Conservation (phyloP, 2,888 invertebrate genomes). For the Reticulitermes lucifugus region DNA sequence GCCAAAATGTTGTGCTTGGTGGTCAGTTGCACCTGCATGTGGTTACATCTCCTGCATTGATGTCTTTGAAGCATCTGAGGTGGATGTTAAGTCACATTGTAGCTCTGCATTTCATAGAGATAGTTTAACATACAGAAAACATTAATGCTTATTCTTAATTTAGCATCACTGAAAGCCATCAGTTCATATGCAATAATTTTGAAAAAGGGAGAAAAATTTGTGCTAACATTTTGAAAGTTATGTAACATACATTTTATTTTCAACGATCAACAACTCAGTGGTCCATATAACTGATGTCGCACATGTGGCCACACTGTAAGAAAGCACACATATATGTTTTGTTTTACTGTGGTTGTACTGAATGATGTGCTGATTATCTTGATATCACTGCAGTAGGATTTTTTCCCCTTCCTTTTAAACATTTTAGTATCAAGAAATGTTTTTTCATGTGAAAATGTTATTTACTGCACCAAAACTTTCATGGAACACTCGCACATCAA, state of each 20-base stretch:
- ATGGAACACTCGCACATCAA: no score
- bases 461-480: no score
- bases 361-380: background rate
- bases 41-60: conserved; percentile 4
- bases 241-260: no score
- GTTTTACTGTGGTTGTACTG: background rate
- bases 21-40: conserved; percentile 20
- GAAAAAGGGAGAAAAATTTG: no score
- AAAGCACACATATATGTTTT: background rate
- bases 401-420: no score
- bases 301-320: no score
- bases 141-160: background rate
- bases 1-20: background rate
- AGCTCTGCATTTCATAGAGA: background rate
- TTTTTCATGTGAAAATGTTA: no score
- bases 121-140: background rate
- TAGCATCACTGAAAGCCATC: background rate
- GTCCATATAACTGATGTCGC: no score
- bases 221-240: no score
- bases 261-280: no score
- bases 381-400: background rate
- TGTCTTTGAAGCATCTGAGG: background rate
- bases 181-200: background rate
- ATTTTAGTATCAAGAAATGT: no score
- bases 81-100: conserved; percentile 12